Conservation (phyloP, 2,888 invertebrate species). For the Hyposoter dolosus region DNA sequence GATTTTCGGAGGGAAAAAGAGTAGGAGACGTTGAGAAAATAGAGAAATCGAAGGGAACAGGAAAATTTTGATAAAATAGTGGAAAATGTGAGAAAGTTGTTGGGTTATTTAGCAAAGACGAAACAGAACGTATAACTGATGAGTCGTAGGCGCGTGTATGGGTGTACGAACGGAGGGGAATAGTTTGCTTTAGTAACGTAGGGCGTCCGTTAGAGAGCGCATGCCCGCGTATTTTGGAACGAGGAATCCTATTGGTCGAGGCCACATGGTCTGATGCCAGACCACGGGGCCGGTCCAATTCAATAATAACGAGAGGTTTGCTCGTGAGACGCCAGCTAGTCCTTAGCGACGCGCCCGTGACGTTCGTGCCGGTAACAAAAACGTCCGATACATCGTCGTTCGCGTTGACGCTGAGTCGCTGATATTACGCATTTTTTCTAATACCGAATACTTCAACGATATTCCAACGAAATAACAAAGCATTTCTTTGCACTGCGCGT, state of each 20-base stretch:
- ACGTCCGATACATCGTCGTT: constrained; percentile 53
- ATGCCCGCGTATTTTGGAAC: constrained; percentile 78
- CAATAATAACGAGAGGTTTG: constrained; percentile 84
- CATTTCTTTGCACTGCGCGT: background rate
- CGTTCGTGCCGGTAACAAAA: constrained; percentile 69
- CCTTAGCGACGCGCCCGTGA: constrained; percentile 77
- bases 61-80: background rate
- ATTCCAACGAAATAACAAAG: background rate
- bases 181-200: constrained; percentile 53
- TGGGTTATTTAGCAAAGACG: background rate
- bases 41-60: too few species aligned
- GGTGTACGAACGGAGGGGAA: constrained; percentile 17
- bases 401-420: background rate
- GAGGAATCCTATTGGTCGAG: constrained; percentile 87
- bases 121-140: background rate
- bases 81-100: background rate
- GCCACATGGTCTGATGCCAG: constrained; percentile 92
- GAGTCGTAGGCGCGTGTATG: background rate
- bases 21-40: background rate
- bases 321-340: constrained; percentile 79
- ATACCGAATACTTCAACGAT: background rate
- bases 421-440: background rate
- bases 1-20: background rate
- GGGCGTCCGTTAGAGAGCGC: constrained; percentile 74
- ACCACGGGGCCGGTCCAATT: constrained; percentile 87